Evolutionary conservation across 35 echinoderm and acorn worm genomes (phyloP).

Genomic region (Lytechinus pictus): DNA sequence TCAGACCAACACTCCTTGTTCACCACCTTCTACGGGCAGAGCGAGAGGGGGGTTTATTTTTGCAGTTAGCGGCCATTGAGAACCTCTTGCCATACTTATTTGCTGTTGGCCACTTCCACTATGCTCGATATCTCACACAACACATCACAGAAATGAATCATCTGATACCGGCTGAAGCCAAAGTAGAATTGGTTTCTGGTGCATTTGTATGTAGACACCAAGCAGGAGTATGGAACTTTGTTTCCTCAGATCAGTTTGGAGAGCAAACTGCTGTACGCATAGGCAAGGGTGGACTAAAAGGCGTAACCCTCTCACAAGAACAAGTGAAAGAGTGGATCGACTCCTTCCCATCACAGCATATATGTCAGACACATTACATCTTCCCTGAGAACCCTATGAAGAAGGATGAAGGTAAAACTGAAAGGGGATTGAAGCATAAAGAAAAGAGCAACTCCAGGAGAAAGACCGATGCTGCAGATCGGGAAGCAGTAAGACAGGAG

Average conservation of each 20-base stretch:
- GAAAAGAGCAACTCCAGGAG: slow-evolving; percentile 43
- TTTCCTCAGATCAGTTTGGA: slow-evolving; percentile 53
- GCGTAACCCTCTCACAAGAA: slow-evolving; percentile 38
- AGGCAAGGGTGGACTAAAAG: slow-evolving; percentile 38
- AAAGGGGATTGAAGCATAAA: slow-evolving; percentile 35
- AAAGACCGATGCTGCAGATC: slow-evolving; percentile 41
- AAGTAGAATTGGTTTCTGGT: slow-evolving; percentile 41
- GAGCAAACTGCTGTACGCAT: slow-evolving; percentile 46
- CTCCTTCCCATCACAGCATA: slow-evolving; percentile 55
- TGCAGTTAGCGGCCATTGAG: slow-evolving; percentile 30
- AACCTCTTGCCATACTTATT: slow-evolving; percentile 41
- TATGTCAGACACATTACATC: slow-evolving; percentile 49
- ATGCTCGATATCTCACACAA: slow-evolving; percentile 50
- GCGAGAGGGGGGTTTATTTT: slow-evolving; percentile 26
- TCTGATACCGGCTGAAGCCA: slow-evolving; percentile 8
- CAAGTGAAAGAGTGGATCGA: slow-evolving; percentile 60
- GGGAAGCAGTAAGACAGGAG: slow-evolving; percentile 45
- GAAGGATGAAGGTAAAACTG: neutral
- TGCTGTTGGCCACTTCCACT: slow-evolving; percentile 40
- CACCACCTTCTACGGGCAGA: slow-evolving; percentile 39
- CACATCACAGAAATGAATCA: slow-evolving; percentile 37
- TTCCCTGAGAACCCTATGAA: slow-evolving; percentile 26
- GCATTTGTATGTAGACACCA: slow-evolving; percentile 43
- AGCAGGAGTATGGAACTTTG: slow-evolving; percentile 43
- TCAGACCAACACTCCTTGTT: slow-evolving; percentile 32